Evolutionary conservation across 2,797 vertebrate genomes (phyloP).

Genomic region (Odontamblyopus rebecca): DNA sequence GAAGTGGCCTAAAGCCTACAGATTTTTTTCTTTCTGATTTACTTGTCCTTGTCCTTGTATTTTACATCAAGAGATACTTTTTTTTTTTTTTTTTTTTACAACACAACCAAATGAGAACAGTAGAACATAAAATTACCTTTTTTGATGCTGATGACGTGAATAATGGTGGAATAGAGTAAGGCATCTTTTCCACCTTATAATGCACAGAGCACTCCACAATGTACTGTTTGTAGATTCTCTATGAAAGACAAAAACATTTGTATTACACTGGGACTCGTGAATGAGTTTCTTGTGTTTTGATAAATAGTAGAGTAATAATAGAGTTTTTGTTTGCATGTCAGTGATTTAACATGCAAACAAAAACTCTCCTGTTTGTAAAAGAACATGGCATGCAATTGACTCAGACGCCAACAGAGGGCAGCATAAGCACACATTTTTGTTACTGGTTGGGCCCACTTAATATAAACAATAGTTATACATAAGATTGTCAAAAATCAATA

Average conservation of each 20-base stretch:
- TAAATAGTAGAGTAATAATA: no score
- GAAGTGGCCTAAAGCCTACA: no score
- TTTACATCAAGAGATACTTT: no score
- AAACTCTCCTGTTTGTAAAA: no score
- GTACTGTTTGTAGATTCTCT: conserved; percentile 79
- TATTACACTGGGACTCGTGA: background rate
- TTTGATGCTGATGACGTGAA: conserved; percentile 74
- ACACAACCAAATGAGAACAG: background rate
- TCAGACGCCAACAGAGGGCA: conserved; percentile 45
- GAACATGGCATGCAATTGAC: background rate
- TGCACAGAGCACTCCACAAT: conserved; percentile 83
- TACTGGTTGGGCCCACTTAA: background rate
- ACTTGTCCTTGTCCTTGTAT: no score
- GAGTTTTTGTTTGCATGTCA: no score
- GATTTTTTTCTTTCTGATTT: no score
- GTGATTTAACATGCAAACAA: no score
- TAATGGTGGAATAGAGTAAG: conserved; percentile 82
- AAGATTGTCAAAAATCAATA: background rate
- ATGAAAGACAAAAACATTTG: conserved; percentile 27
- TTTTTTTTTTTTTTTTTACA: no score
- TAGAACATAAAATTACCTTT: conserved; percentile 67
- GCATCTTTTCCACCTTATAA: conserved; percentile 83
- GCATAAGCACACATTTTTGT: conserved; percentile 9
- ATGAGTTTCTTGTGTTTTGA: background rate
- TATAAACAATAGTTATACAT: background rate